These are phyloP conservation scores for Neodon shergylaensis DNA, from an alignment of 2,113 vertebrate species.

Conservation along the genomic window DNA sequence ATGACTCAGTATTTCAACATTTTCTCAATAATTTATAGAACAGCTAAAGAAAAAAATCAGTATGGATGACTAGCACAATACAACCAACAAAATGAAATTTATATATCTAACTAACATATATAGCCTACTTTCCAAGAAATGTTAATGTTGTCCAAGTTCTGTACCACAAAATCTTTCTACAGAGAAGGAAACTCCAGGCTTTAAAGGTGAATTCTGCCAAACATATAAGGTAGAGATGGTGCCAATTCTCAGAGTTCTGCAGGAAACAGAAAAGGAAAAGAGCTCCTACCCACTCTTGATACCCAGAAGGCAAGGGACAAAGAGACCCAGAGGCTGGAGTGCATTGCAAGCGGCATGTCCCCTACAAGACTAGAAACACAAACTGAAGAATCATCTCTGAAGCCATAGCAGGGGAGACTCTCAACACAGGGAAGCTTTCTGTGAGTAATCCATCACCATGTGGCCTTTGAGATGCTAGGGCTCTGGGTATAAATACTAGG, in stretches of 20 bases:
- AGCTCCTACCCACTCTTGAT: background rate
- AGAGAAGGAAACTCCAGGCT: background rate
- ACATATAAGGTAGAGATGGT: background rate
- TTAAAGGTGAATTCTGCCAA: background rate
- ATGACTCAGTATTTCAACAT: background rate
- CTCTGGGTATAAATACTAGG: background rate
- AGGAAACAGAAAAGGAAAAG: background rate
- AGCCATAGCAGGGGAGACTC: background rate
- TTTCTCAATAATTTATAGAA: background rate
- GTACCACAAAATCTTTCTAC: background rate
- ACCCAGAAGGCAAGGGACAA: background rate
- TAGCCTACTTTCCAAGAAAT: background rate
- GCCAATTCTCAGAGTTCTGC: background rate
- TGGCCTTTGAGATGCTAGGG: background rate
- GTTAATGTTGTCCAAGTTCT: background rate
- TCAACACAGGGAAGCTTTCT: background rate
- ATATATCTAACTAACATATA: background rate
- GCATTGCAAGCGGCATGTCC: background rate
- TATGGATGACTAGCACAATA: background rate
- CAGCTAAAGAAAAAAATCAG: slow-evolving; percentile 1
- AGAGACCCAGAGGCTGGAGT: background rate
- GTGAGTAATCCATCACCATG: background rate
- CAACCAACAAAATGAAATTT: background rate
- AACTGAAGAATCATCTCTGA: background rate
- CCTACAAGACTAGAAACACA: background rate